Evolutionary conservation across 2,888 invertebrate species (phyloP).

Genomic region (Sipunculus nudus): DNA sequence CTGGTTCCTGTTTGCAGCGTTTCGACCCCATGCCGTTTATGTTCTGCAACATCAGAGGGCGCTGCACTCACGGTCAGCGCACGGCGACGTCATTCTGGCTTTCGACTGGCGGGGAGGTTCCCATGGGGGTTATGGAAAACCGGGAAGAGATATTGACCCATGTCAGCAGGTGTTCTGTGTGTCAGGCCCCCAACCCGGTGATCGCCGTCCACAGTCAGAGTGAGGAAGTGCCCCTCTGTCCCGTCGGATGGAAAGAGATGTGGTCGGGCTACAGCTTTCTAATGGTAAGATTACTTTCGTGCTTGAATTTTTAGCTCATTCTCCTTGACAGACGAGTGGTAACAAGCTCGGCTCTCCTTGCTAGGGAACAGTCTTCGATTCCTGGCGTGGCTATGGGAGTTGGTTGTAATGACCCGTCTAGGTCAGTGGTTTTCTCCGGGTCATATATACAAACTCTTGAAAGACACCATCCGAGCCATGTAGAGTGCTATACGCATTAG

Average conservation of each 20-base stretch:
- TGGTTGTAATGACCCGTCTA: too few species aligned
- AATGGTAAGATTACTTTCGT: conserved; percentile 79
- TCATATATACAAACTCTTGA: too few species aligned
- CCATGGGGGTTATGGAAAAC: conserved; percentile 90
- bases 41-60: conserved; percentile 93
- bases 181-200: conserved; percentile 93
- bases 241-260: conserved; percentile 85
- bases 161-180: conserved; percentile 92
- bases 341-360: too few species aligned
- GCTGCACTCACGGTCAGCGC: conserved; percentile 94
- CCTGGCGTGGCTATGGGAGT: too few species aligned
- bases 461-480: too few species aligned
- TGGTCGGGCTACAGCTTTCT: conserved; percentile 99
- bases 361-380: too few species aligned
- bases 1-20: conserved; percentile 91
- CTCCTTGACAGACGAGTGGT: too few species aligned
- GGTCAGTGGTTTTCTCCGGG: too few species aligned
- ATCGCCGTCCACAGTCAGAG: conserved; percentile 97
- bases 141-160: conserved; percentile 70
- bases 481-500: too few species aligned
- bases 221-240: conserved; percentile 84
- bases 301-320: too few species aligned
- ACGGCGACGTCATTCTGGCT: conserved; percentile 98
- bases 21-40: conserved; percentile 98
- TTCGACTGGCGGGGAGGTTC: conserved; percentile 87